These are phyloP conservation scores for Hippocampus barbouri DNA, from an alignment of 2,113 vertebrate genomes.

Conservation along the genomic window DNA sequence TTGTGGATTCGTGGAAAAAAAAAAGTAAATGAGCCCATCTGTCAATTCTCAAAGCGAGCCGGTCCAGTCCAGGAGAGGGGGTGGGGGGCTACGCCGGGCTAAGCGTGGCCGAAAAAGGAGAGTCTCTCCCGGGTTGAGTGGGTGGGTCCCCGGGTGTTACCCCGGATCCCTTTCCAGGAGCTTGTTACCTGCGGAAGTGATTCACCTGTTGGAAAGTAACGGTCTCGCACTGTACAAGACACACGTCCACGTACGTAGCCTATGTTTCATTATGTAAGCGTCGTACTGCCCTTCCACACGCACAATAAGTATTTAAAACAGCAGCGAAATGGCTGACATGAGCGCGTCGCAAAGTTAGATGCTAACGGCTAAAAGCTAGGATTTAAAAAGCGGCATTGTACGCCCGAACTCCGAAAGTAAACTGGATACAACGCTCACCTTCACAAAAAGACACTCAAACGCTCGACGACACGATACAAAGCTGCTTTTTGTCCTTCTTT, in stretches of 20 bases:
- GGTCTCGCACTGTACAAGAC: not conserved
- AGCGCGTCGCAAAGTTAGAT: not conserved
- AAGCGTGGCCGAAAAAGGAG: conserved; percentile 1
- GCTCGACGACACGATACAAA: conserved; percentile 43
- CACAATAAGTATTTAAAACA: not conserved
- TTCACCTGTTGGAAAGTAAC: conserved; percentile 13
- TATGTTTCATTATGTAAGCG: not conserved
- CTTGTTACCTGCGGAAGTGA: conserved; percentile 1
- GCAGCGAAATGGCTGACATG: not conserved
- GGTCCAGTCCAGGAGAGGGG: not conserved
- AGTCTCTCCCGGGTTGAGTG: not conserved
- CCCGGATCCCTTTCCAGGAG: not conserved
- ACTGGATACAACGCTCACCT: conserved; percentile 60
- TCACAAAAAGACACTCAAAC: conserved; percentile 60
- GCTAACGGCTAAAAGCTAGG: conserved; percentile 4
- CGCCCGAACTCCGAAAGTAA: not conserved
- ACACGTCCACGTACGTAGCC: not conserved
- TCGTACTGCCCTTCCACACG: not conserved
- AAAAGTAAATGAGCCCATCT: not conserved
- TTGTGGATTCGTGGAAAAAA: not conserved
- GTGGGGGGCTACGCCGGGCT: not conserved
- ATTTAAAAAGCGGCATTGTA: not conserved
- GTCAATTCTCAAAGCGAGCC: not conserved
- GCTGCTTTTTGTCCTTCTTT: conserved; percentile 33
- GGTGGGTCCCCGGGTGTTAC: not conserved